These are phyloP conservation scores for Cataglyphis altisquamis DNA, from an alignment of 2,888 invertebrate species.

Conservation along the genomic window DNA sequence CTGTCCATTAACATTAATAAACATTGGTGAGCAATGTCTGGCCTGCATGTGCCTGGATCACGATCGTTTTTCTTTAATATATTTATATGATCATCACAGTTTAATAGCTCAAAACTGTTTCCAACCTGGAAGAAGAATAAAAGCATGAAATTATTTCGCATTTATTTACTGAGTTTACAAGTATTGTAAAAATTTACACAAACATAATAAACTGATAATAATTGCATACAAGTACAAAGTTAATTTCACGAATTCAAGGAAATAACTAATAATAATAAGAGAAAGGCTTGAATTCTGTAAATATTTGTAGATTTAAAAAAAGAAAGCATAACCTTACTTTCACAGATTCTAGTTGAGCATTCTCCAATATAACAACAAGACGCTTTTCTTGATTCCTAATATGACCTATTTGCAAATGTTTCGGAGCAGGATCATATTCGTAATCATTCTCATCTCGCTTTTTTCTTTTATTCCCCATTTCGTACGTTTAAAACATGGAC, in stretches of 20 bases:
- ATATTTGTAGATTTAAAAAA: background rate
- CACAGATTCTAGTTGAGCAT: constrained; percentile 97
- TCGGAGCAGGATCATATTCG: constrained; percentile 93
- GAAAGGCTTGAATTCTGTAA: background rate
- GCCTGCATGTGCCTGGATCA: constrained; percentile 95
- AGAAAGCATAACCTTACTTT: constrained; percentile 89
- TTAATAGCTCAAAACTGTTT: constrained; percentile 95
- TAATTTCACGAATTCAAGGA: constrained; percentile 6
- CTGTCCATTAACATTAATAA: constrained; percentile 99
- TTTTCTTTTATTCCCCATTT: constrained; percentile 88
- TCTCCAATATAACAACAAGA: constrained; percentile 96
- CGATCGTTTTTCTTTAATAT: constrained; percentile 95
- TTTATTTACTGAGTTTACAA: constrained; percentile 5
- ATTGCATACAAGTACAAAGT: background rate
- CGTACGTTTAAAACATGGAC: background rate
- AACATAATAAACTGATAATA: background rate
- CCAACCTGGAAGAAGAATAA: constrained; percentile 89
- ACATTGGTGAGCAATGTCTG: constrained; percentile 99
- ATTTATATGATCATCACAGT: constrained; percentile 96
- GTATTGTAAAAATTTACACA: background rate
- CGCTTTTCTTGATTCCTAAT: constrained; percentile 95
- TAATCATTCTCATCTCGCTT: constrained; percentile 88
- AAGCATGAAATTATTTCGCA: background rate
- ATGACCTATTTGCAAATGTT: constrained; percentile 92
- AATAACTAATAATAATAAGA: background rate